A percentile compares a stretch with the other conserved stretches of the same genome.
Evolutionary conservation across 2,888 invertebrate genomes (phyloP).

Genomic region (Scaeva pyrastri): DNA sequence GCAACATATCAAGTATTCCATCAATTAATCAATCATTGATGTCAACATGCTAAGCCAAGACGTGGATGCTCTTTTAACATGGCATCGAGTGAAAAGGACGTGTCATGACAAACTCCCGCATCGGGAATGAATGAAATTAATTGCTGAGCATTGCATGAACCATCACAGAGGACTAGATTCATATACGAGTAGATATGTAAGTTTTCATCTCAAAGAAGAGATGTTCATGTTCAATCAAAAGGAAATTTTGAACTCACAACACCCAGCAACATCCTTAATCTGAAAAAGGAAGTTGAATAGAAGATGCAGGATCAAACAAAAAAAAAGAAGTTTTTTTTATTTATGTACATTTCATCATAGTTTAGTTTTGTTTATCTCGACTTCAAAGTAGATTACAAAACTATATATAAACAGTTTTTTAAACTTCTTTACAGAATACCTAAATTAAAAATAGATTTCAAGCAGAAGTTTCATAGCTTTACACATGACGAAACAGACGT

Average conservation of each 20-base stretch:
- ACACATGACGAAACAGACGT: slow-evolving; percentile 33
- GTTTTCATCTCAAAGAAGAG: slow-evolving; percentile 10
- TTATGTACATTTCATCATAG: slow-evolving; percentile 39
- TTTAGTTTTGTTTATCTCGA: slow-evolving; percentile 48
- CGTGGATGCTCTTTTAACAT: slow-evolving; percentile 20
- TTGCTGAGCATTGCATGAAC: slow-evolving; percentile 54
- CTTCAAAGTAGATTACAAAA: slow-evolving; percentile 26
- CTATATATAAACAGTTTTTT: slow-evolving; percentile 48
- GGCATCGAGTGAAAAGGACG: slow-evolving; percentile 40
- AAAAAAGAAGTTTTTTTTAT: slow-evolving; percentile 16
- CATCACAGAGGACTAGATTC: neutral
- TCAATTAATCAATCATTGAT: slow-evolving; percentile 72
- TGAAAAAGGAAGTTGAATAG: slow-evolving; percentile 1
- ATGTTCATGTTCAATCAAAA: slow-evolving; percentile 44
- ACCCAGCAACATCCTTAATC: slow-evolving; percentile 25
- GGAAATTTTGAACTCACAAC: slow-evolving; percentile 36
- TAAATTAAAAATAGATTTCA: neutral
- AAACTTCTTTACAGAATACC: slow-evolving; percentile 49
- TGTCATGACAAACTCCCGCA: slow-evolving; percentile 32
- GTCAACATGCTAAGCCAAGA: slow-evolving; percentile 45
- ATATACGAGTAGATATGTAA: neutral
- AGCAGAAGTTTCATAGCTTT: slow-evolving; percentile 12
- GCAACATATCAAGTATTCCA: slow-evolving; percentile 32
- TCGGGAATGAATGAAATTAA: slow-evolving; percentile 64
- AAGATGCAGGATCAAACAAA: neutral